Evolutionary conservation across 2,113 vertebrate species (phyloP).

Genomic region (Crotalus viridis): DNA sequence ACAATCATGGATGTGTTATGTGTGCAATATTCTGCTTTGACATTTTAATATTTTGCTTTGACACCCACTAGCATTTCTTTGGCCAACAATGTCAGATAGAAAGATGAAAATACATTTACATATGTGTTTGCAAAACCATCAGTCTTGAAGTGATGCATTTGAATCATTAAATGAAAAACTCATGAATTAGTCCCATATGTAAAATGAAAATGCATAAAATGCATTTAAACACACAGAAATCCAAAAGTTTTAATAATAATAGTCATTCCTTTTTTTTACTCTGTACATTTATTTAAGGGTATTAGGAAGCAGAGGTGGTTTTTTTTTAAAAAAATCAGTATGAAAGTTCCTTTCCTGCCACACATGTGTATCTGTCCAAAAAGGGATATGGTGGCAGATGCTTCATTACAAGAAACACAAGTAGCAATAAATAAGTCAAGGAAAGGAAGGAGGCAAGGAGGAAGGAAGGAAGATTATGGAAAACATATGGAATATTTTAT

Average conservation of each 20-base stretch:
- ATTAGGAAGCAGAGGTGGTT: not conserved
- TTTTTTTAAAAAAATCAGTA: too few species aligned
- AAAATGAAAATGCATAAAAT: not conserved
- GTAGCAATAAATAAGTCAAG: not conserved
- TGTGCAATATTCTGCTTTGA: conserved; percentile 28
- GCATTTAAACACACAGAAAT: not conserved
- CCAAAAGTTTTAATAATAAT: not conserved
- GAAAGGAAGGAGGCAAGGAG: too few species aligned
- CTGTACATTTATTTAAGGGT: not conserved
- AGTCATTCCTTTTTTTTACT: not conserved
- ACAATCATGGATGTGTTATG: conserved; percentile 17
- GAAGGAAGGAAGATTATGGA: not conserved
- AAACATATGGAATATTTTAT: not conserved
- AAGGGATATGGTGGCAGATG: too few species aligned
- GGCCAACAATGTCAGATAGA: conserved; percentile 21
- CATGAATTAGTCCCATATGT: conserved; percentile 1
- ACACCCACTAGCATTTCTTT: conserved; percentile 19
- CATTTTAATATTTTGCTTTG: conserved; percentile 41
- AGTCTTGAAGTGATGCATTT: not conserved
- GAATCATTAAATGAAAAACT: conserved; percentile 2
- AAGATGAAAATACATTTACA: conserved; percentile 15
- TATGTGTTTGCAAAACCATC: conserved; percentile 21
- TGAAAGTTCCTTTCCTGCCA: too few species aligned
- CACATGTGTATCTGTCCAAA: too few species aligned
- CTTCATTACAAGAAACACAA: not conserved